Base-by-base conservation (phyloP, 2,888 invertebrate genomes). In the Agrotis ipsilon region DNA sequence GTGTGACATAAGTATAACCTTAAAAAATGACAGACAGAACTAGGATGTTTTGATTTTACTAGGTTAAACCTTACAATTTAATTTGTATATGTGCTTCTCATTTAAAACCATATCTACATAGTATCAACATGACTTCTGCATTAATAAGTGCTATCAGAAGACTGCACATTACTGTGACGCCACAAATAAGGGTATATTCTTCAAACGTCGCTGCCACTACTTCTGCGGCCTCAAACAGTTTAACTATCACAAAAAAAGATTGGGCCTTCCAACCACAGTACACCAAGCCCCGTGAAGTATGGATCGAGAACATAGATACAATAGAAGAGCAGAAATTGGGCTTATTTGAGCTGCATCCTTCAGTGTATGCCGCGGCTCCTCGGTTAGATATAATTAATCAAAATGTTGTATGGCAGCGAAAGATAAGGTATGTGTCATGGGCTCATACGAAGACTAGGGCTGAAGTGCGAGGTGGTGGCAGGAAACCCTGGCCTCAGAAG, bases 401-500 rank as follows among this genome's bases (percentile, higher is more conserved):
- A 80, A 99, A 99, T 96, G 94, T 98, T 32, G 93, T 95, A 63
- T 99, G 99, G 99, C 99, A 99, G 91, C 94, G 87, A 78, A 96
- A 97, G 80, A 99, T 98, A 91, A 97, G 97, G 90, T 97, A 96
- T 95, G 98, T 99, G 92, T 97, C 98, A 85, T 98, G 97, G 96
- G 98, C 97, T 1, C 96, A 98, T 86, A 97, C 98, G 2, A 98
- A 98, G 91, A 97, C 97, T 0, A 96, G 98, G 68, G 98, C 98
- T 0, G 99, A 99, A 95, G 97, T 98, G 68, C 96, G 97, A 60
- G 99, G 99, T 49, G 98, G 99, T 65, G 99, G 99, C 0, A 96
- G 97, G 39, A 99, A 99, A 88, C 99, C 99, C 0, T 99, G 99
- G 99, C 98, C 98, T 0, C 99, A 99, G 91, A 99, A 99, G 94